phyloP scores from a whole-genome alignment of 2,888 invertebrate genomes.

The Thecocarcelia acutangulata region DNA sequence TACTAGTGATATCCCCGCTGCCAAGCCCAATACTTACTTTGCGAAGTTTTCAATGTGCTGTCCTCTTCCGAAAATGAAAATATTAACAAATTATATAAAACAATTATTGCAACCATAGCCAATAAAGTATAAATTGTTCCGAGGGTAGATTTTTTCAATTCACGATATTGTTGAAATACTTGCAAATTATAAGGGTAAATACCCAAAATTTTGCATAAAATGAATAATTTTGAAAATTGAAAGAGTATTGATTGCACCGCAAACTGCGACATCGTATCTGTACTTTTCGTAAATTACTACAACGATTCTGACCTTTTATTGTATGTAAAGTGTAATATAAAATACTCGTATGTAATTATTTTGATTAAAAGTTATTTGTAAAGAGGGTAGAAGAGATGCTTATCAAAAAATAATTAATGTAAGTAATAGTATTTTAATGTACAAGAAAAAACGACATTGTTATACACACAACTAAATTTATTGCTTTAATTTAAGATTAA shows the following conservation, averaged over 20 bases:
- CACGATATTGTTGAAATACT: slow-evolving; percentile 73
- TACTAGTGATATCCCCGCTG: too few relatives aligned
- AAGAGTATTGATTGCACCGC: slow-evolving; percentile 74
- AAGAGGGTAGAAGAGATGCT: slow-evolving; percentile 15
- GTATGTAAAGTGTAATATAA: not conserved
- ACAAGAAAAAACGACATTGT: not conserved
- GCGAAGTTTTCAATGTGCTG: slow-evolving; percentile 74
- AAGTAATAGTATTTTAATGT: slow-evolving; percentile 7
- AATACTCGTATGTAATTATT: too few relatives aligned
- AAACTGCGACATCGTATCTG: slow-evolving; percentile 62
- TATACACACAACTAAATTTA: slow-evolving; percentile 18
- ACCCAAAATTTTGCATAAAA: slow-evolving; percentile 78
- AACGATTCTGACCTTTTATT: not conserved
- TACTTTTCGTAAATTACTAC: not conserved
- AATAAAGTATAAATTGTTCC: slow-evolving; percentile 76
- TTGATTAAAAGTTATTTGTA: slow-evolving; percentile 45
- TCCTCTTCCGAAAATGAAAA: slow-evolving; percentile 77
- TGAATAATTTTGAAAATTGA: slow-evolving; percentile 77
- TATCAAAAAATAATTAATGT: slow-evolving; percentile 30
- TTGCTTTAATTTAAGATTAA: not conserved
- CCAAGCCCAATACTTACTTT: slow-evolving; percentile 77
- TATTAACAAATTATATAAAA: slow-evolving; percentile 77
- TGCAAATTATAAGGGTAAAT: slow-evolving; percentile 77
- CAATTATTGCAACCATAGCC: slow-evolving; percentile 72
- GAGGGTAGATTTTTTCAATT: slow-evolving; percentile 76